Conservation (phyloP, 2,888 invertebrate genomes). For the Amaurobius ferox region DNA sequence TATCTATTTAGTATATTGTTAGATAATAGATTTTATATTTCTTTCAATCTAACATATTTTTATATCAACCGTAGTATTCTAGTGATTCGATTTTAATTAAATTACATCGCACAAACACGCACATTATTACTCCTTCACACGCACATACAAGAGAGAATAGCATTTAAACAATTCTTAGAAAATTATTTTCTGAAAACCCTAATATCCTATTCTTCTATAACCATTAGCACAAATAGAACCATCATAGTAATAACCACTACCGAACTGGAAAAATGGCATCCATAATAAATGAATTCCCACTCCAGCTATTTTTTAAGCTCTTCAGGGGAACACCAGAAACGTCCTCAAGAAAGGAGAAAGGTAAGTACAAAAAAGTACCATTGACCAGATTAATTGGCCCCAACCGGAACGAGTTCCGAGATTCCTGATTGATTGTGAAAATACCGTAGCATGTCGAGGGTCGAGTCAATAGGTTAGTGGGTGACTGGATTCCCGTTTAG, state of each 20-base stretch:
- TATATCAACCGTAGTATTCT: too few relatives aligned
- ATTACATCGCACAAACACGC: too few relatives aligned
- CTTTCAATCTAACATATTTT: too few relatives aligned
- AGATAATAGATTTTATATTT: too few relatives aligned
- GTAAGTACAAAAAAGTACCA: not conserved
- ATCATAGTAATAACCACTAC: not conserved
- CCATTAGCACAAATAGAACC: not conserved
- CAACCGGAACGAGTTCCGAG: slow-evolving; percentile 50
- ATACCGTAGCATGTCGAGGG: not conserved
- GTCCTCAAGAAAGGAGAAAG: not conserved
- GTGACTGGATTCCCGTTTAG: slow-evolving; percentile 18
- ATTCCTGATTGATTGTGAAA: slow-evolving; percentile 41
- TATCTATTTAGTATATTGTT: too few relatives aligned
- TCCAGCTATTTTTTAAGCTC: slow-evolving; percentile 9
- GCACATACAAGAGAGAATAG: too few relatives aligned
- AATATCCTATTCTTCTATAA: too few relatives aligned
- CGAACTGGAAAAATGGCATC: slow-evolving; percentile 12
- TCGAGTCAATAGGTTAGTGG: slow-evolving; percentile 54
- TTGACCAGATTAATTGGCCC: slow-evolving; percentile 60
- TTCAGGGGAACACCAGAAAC: slow-evolving; percentile 2
- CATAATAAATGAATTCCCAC: slow-evolving; percentile 45
- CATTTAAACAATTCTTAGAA: too few relatives aligned
- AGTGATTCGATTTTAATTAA: too few relatives aligned
- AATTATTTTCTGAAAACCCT: too few relatives aligned
- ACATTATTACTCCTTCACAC: too few relatives aligned